phyloP scores from a whole-genome alignment of 1,140 invertebrate genomes.

The Triops cancriformis region DNA sequence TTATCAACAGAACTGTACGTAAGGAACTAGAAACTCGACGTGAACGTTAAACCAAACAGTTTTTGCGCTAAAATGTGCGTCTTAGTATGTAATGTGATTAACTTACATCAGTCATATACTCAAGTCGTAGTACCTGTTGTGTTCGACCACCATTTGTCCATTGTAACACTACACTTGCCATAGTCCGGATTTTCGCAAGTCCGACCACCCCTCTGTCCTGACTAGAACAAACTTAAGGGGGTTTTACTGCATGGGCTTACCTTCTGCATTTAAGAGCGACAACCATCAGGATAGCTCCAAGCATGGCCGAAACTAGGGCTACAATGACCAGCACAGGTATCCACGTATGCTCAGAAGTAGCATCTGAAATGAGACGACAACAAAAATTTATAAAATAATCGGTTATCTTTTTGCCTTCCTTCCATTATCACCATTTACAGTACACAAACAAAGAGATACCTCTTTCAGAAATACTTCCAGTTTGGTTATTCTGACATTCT shows the following conservation, averaged over 20 bases:
- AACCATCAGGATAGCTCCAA: slow-evolving; percentile 29
- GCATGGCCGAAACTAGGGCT: slow-evolving; percentile 27
- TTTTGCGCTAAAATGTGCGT: too few relatives aligned
- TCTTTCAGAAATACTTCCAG: too few relatives aligned
- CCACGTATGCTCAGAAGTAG: slow-evolving; percentile 25
- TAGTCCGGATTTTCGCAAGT: too few relatives aligned
- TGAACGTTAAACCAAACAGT: too few relatives aligned
- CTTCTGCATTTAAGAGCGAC: slow-evolving; percentile 27
- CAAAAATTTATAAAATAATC: background rate
- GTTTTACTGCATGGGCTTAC: slow-evolving; percentile 9
- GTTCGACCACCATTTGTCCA: slow-evolving; percentile 1
- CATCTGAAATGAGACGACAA: slow-evolving; percentile 11
- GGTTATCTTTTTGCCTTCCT: too few relatives aligned
- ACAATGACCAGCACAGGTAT: slow-evolving; percentile 28
- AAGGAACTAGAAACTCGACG: too few relatives aligned
- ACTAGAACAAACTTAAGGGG: background rate
- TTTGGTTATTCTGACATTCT: too few relatives aligned
- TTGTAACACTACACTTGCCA: background rate
- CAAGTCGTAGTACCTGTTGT: background rate
- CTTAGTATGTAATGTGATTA: too few relatives aligned
- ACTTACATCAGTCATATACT: background rate
- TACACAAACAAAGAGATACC: too few relatives aligned
- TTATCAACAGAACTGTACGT: too few relatives aligned
- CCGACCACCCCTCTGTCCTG: too few relatives aligned
- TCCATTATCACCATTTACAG: too few relatives aligned